A percentile compares a stretch with the other conserved stretches of the same genome.
Conservation (phyloP, 2,888 invertebrate genomes). For the Plebejus argus region DNA sequence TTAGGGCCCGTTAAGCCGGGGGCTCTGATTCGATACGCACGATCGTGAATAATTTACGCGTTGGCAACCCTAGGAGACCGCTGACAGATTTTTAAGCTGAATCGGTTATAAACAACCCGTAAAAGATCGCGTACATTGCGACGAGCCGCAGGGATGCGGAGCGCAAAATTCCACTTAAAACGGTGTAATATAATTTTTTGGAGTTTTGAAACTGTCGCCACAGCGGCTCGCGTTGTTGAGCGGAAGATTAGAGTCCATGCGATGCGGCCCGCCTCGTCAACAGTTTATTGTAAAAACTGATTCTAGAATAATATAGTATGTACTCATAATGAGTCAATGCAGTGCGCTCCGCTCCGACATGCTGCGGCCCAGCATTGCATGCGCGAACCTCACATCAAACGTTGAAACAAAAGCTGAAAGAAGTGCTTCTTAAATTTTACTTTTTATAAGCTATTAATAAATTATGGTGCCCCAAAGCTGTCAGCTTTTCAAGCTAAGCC, state of each 20-base stretch:
- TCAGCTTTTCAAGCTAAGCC: conserved; percentile 11
- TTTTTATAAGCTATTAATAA: conserved; percentile 21
- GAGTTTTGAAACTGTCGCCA: too few relatives aligned
- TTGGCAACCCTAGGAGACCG: conserved; percentile 21
- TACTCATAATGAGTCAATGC: not conserved
- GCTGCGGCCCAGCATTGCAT: not conserved
- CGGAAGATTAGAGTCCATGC: too few relatives aligned
- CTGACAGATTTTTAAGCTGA: conserved; percentile 26
- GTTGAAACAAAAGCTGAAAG: conserved; percentile 12
- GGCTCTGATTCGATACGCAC: conserved; percentile 14
- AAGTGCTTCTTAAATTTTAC: not conserved
- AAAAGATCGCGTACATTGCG: not conserved
- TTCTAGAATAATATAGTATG: too few relatives aligned
- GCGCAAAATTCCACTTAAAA: too few relatives aligned
- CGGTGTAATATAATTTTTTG: too few relatives aligned
- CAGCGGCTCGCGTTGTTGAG: too few relatives aligned
- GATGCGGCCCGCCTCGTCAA: not conserved
- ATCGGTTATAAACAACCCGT: not conserved
- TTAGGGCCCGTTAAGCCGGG: conserved; percentile 19
- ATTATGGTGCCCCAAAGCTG: not conserved
- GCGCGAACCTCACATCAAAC: conserved; percentile 1
- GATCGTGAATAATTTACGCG: conserved; percentile 27
- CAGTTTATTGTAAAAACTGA: too few relatives aligned
- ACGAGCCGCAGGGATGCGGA: not conserved
- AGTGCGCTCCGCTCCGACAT: not conserved